Evolutionary conservation across 1,140 invertebrate species (phyloP), one percentile per base, ranked within the genome.

Genomic region (Drosophila obscura): DNA sequence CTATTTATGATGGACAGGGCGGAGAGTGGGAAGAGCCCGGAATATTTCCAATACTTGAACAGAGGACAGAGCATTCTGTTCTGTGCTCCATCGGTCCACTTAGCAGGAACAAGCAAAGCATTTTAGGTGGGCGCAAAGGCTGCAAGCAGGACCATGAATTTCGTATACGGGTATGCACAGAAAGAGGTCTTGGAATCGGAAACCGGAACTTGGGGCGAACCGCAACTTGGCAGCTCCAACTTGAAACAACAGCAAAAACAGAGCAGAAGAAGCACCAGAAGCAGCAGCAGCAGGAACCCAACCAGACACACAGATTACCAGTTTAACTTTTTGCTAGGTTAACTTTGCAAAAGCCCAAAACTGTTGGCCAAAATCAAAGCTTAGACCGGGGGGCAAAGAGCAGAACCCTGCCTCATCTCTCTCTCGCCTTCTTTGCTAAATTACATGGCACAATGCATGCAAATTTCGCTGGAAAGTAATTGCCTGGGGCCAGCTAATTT

Each of bases 131-230:
- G 39, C 69, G 62, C 59, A 61, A 41, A 56, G 64, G 49, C 83
- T 79, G 79, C 83, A 79, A 82, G 83, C 71, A 77, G 73, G 77
- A 76, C 82, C 82, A 87, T 85, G 82, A 85, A 85, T 85, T 87
- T 85, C 78, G 87, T 82, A 82, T 85, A 71, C 44, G 44, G 52
- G 51, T 45, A 26, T 58, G 63, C 68, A 62, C 51, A 76, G 62
- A 85, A 87, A 73, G 74, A 68, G 73, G 71, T 78, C 76, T 57
- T 82, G 78, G 64, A 82, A 85, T 87, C 83, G 82, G 84, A 88
- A 87, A 78, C 78, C 78, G 82, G 82, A 85, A 78, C 82, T 56
- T 76, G 62, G 64, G 64, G 64, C 73, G 49, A 82, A 62, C 82
- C 83, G 26, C 83, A 87, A 82, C 61, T 77, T 71, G 64, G 57